Conservation (phyloP, 2,113 vertebrate genomes). For the Phocoena phocoena region DNA sequence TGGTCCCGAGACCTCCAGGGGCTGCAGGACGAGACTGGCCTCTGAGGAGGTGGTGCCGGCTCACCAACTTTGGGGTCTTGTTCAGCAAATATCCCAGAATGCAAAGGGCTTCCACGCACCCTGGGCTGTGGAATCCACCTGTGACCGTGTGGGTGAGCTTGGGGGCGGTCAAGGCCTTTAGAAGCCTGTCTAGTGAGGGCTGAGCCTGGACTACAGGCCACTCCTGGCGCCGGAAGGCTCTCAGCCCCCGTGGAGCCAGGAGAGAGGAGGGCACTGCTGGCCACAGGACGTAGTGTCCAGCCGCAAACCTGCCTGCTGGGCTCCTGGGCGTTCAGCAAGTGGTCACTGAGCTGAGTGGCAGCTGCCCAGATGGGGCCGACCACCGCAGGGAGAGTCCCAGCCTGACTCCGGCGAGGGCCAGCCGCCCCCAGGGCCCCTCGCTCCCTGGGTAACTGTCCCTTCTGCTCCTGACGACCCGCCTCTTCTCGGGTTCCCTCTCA, state of each 20-base stretch:
- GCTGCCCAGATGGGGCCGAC: not conserved
- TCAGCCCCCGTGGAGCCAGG: not conserved
- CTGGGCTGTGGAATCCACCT: not conserved
- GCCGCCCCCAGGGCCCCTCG: not conserved
- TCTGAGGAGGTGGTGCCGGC: not conserved
- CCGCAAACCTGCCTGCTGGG: not conserved
- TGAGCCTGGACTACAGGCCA: not conserved
- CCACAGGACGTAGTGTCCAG: not conserved
- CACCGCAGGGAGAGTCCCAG: not conserved
- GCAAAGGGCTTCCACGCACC: not conserved
- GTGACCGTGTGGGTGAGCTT: not conserved
- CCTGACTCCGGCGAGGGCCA: not conserved
- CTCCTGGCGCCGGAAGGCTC: not conserved
- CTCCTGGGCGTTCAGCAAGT: not conserved
- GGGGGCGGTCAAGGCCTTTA: not conserved
- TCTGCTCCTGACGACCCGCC: fast-evolving
- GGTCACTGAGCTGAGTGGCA: not conserved
- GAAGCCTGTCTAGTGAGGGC: not conserved
- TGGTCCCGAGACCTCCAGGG: not conserved
- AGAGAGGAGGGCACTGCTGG: not conserved
- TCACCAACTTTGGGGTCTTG: not conserved
- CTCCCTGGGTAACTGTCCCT: not conserved
- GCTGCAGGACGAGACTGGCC: not conserved
- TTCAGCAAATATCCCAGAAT: not conserved
- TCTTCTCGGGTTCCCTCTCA: not conserved